Percentiles rank a stretch among this genome's conserved stretches.
phyloP scores from a whole-genome alignment of 1,140 invertebrate species.

The Cataglyphis hispanica region DNA sequence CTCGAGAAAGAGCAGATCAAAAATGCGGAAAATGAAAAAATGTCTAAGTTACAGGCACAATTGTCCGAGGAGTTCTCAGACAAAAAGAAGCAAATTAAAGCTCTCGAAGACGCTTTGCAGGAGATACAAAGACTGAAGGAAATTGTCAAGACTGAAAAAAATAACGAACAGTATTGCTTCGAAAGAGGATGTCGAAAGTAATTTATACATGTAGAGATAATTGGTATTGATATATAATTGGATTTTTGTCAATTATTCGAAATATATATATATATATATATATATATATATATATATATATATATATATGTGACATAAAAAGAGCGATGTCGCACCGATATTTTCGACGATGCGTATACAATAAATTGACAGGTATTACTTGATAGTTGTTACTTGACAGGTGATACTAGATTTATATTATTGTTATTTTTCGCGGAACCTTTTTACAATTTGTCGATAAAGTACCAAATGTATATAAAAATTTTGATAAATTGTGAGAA shows the following conservation, averaged over 20 bases:
- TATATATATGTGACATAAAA: too few relatives aligned
- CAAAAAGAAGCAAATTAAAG: slow-evolving; percentile 76
- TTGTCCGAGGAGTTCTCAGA: slow-evolving; percentile 77
- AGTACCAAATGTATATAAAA: not conserved
- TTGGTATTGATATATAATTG: too few relatives aligned
- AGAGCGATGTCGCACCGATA: not conserved
- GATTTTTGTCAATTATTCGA: not conserved
- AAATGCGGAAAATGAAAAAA: slow-evolving; percentile 71
- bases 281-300: too few relatives aligned
- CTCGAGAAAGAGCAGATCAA: slow-evolving; percentile 72
- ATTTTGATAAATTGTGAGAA: not conserved
- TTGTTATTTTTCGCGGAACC: too few relatives aligned
- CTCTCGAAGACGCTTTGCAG: slow-evolving; percentile 75
- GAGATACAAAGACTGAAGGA: slow-evolving; percentile 82
- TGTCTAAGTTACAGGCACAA: slow-evolving; percentile 65
- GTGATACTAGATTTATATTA: not conserved
- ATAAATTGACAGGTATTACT: not conserved
- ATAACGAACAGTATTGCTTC: slow-evolving; percentile 2
- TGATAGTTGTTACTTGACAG: too few relatives aligned
- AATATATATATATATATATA: too few relatives aligned
- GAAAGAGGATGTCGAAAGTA: slow-evolving; percentile 67
- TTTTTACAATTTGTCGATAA: not conserved
- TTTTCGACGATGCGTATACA: not conserved
- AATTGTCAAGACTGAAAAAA: slow-evolving; percentile 69
- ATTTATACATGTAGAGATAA: slow-evolving; percentile 10